Evolutionary conservation across 2,888 invertebrate species (phyloP), one percentile per base, ranked within the genome.

Genomic region (Drosophila mercatorum): DNA sequence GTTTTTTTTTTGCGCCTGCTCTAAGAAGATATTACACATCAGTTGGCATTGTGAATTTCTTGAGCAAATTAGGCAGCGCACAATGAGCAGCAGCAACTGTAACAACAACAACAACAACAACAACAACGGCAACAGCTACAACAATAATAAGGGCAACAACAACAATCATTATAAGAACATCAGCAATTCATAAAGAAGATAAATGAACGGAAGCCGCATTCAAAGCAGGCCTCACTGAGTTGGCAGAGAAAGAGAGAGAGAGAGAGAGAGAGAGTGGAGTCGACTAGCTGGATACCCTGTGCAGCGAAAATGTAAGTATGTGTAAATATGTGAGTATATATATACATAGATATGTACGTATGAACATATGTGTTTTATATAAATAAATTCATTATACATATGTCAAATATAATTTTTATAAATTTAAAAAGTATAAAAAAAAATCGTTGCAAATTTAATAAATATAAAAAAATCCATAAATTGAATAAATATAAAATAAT

Each of bases 131-230:
- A 46, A 17, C 52, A 34, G 64, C 40, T 44, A 52, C n/a, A 53
- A 31, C 36, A 47, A 28, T 10, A 43, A 56, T 12, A 58, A 34
- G 12, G 41, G 31, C 38, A 31, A n/a, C 26, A 59, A 41, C 5
- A 56, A 36, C 55, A 58, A 65, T 28, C 51, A 68, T 40, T 66
- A 68, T 11, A 68, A 64, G 49, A 68, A 75, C 72, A 71, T 72
- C 62, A 66, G 62, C 71, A 73, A 81, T 80, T 80, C 80, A 72
- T 75, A 85, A 78, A 70, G 59, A 67, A 83, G 75, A 81, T 72
- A 76, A 75, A 80, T 78, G 64, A 72, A 79, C 73, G 83, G 81
- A 85, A 80, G 75, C 72, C 79, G 65, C 67, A 75, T 58, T 69
- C 72, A 59, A 69, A 61, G 31, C 12, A 60, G 73, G 38, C 66